Conservation (phyloP, 2,113 vertebrate species). For the Eidolon helvum region DNA sequence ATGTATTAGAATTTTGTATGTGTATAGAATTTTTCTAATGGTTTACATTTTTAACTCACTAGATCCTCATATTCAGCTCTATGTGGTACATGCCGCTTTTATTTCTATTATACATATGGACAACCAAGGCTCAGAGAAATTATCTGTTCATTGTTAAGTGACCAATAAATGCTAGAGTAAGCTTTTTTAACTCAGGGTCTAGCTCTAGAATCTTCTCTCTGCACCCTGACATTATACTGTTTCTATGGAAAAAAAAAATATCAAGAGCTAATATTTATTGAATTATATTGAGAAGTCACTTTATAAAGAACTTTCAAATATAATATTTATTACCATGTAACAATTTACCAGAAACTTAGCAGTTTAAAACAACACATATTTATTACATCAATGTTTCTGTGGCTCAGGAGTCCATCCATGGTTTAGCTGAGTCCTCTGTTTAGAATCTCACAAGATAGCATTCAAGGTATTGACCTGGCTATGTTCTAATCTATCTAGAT, state of each 20-base stretch:
- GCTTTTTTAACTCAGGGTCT: background rate
- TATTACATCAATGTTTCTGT: background rate
- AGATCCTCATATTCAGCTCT: background rate
- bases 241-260: background rate
- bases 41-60: background rate
- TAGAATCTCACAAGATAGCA: background rate
- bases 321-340: background rate
- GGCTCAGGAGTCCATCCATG: background rate
- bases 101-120: background rate
- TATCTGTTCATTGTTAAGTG: background rate
- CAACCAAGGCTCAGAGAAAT: background rate
- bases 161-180: background rate
- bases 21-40: background rate
- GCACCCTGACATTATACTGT: background rate
- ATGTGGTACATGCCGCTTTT: background rate
- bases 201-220: background rate
- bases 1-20: background rate
- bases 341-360: background rate
- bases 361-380: background rate
- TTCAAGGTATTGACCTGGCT: background rate
- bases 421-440: background rate
- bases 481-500: background rate
- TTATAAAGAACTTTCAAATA: background rate
- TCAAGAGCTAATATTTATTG: background rate
- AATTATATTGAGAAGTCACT: background rate